Percentiles rank a stretch among this genome's conserved stretches.
These are phyloP conservation scores for Tauraco hartlaubi DNA, from an alignment of 2,797 vertebrate genomes.

Conservation along the genomic window DNA sequence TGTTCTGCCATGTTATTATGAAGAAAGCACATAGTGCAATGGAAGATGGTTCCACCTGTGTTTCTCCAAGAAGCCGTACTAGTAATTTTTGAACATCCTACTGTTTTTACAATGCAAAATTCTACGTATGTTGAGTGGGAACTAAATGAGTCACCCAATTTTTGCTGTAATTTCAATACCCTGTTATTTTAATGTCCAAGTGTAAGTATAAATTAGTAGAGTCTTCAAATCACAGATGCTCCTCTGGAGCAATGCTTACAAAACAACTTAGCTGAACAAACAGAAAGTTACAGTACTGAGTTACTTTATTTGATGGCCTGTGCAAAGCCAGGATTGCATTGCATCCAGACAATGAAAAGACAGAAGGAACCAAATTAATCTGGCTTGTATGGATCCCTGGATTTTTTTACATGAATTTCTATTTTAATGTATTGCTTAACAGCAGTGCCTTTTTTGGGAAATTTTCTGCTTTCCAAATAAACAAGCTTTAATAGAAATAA, in stretches of 20 bases:
- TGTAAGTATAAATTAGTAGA: neutral
- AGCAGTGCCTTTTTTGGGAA: neutral
- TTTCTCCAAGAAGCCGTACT: neutral
- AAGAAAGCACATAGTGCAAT: neutral
- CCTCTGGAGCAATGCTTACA: neutral
- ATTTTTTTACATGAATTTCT: neutral
- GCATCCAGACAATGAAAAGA: neutral
- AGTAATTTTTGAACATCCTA: neutral
- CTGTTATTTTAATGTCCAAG: neutral
- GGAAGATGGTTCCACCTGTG: neutral
- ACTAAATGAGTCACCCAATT: neutral
- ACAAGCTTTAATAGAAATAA: neutral
- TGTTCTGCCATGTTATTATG: neutral
- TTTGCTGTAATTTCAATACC: neutral
- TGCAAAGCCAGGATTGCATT: neutral
- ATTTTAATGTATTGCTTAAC: neutral
- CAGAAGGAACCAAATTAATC: neutral
- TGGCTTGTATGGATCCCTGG: neutral
- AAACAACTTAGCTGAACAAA: neutral
- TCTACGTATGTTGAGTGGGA: neutral
- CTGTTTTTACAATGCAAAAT: neutral
- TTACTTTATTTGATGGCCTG: neutral
- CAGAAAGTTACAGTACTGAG: neutral
- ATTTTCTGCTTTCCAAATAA: neutral
- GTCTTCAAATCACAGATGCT: neutral